These are phyloP conservation scores for Muscina levida DNA, from an alignment of 2,888 invertebrate species.

Conservation along the genomic window DNA sequence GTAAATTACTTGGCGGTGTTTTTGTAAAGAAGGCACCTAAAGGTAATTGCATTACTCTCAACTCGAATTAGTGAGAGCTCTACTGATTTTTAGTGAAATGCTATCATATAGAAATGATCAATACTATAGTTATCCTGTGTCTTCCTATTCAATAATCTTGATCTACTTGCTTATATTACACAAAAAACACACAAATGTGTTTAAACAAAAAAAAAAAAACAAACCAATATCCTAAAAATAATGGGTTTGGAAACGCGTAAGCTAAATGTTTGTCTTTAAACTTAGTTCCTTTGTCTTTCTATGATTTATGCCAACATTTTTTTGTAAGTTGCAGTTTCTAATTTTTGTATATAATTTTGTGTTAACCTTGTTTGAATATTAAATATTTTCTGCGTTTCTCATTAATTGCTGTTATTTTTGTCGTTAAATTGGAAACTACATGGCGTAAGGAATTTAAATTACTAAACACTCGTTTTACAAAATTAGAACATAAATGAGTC, in stretches of 20 bases:
- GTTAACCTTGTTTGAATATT: no score
- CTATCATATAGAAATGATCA: conserved; percentile 1
- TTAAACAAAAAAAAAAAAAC: background rate
- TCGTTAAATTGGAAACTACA: no score
- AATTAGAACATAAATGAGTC: no score
- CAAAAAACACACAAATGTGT: conserved; percentile 2
- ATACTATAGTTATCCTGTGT: background rate
- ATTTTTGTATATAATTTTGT: conserved; percentile 46
- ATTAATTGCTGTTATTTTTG: no score
- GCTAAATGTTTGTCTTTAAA: conserved; percentile 38
- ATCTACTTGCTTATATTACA: conserved; percentile 18
- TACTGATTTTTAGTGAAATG: conserved; percentile 36
- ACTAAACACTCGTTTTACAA: no score
- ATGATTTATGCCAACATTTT: conserved; percentile 65
- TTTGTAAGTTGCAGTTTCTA: conserved; percentile 49
- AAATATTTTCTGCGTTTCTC: no score
- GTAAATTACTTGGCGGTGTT: conserved; percentile 77
- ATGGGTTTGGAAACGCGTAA: conserved; percentile 51
- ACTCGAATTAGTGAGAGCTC: background rate
- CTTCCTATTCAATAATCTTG: background rate
- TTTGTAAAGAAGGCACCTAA: conserved; percentile 76
- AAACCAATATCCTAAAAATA: background rate
- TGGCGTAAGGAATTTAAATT: no score
- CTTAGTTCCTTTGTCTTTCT: conserved; percentile 40
- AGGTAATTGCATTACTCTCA: conserved; percentile 70